Percentiles rank a stretch among this genome's conserved stretches.
These are phyloP conservation scores for Fundulus diaphanus DNA, from an alignment of 2,797 vertebrate genomes.

Conservation along the genomic window DNA sequence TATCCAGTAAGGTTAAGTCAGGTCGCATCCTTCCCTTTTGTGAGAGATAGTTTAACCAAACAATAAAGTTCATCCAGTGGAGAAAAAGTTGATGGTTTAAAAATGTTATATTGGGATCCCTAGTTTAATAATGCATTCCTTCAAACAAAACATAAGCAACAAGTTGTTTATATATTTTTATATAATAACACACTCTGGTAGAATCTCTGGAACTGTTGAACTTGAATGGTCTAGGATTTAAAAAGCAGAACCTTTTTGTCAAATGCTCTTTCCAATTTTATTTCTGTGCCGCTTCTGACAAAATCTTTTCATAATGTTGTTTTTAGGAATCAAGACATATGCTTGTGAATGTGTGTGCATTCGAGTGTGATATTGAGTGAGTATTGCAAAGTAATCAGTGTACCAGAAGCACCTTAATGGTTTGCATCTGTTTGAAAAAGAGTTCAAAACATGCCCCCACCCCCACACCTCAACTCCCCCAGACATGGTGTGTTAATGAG, in stretches of 20 bases:
- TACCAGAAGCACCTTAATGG: constrained; percentile 68
- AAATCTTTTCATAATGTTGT: constrained; percentile 46
- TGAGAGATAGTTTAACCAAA: not conserved
- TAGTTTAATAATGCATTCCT: not conserved
- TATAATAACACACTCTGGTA: not conserved
- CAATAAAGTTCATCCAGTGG: not conserved
- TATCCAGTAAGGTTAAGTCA: not conserved
- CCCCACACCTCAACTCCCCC: not conserved
- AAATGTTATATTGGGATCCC: not conserved
- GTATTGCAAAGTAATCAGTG: constrained; percentile 66
- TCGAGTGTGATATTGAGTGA: constrained; percentile 9
- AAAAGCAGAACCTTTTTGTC: not conserved
- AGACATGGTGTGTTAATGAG: constrained; percentile 53
- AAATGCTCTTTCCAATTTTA: constrained; percentile 10
- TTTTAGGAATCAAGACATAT: constrained; percentile 31
- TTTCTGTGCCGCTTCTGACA: constrained; percentile 28
- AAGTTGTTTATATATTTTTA: not conserved
- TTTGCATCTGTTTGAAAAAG: constrained; percentile 72
- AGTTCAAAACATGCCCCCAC: constrained; percentile 57
- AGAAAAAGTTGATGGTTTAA: constrained; percentile 1
- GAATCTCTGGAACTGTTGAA: not conserved
- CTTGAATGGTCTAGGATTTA: not conserved
- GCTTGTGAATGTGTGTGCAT: constrained; percentile 15
- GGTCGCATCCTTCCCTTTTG: not conserved
- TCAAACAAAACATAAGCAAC: not conserved